phyloP scores from a whole-genome alignment of 2,797 vertebrate genomes.

The Sebastes baramenuke region DNA sequence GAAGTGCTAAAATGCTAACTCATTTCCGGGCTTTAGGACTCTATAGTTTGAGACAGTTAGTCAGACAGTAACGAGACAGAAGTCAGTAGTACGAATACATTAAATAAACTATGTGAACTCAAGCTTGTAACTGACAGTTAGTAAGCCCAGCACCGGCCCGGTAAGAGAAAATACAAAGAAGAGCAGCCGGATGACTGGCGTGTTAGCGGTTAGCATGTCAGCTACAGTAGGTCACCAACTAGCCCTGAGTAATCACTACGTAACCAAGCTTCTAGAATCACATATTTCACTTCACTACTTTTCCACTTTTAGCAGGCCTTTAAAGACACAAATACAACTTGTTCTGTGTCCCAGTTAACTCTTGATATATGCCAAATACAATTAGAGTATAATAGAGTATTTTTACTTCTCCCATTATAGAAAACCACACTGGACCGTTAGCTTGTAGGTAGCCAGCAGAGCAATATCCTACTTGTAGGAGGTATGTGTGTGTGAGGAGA shows the following conservation, averaged over 20 bases:
- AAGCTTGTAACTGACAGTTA: not conserved
- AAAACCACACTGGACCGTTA: not conserved
- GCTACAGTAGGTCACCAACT: not conserved
- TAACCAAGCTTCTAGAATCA: not conserved
- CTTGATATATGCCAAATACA: not conserved
- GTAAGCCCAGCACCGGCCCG: not conserved
- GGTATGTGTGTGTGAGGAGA: not conserved
- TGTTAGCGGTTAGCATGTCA: not conserved
- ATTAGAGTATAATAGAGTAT: not conserved
- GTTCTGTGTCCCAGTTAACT: not conserved
- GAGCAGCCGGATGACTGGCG: not conserved
- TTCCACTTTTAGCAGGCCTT: not conserved
- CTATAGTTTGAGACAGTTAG: not conserved
- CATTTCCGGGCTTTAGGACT: too few species aligned
- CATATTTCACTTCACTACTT: not conserved
- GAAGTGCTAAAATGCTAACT: too few species aligned
- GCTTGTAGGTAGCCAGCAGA: not conserved
- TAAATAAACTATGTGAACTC: not conserved
- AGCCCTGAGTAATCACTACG: not conserved
- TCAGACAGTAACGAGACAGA: not conserved
- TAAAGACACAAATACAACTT: not conserved
- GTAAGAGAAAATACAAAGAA: not conserved
- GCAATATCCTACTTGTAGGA: not conserved
- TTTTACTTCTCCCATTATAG: not conserved
- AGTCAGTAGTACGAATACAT: not conserved